Evolutionary conservation across 2,797 vertebrate genomes (phyloP).

Genomic region (Aratinga solstitialis): DNA sequence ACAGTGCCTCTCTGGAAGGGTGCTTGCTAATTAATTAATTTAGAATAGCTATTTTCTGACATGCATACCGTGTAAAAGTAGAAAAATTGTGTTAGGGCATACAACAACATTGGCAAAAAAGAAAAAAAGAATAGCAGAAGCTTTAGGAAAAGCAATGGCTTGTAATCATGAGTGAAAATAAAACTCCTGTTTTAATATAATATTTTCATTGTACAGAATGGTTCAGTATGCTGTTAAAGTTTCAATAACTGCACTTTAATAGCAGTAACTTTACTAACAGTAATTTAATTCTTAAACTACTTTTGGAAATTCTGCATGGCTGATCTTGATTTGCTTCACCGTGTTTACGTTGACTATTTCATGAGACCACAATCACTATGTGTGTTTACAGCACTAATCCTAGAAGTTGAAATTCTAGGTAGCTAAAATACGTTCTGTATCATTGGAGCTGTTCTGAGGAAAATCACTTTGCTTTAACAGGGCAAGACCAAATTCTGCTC

Average conservation of each 20-base stretch:
- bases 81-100: neutral
- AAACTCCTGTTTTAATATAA: neutral
- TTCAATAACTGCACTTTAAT: neutral
- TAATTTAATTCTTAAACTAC: neutral
- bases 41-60: neutral
- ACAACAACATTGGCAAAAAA: neutral
- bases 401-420: neutral
- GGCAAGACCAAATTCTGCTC: neutral
- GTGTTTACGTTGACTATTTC: neutral
- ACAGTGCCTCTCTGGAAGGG: neutral
- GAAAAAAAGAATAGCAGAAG: neutral
- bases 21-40: neutral
- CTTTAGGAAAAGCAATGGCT: neutral
- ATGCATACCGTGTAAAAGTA: neutral
- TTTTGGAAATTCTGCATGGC: neutral
- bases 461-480: rapidly evolving
- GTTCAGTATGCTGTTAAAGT: neutral
- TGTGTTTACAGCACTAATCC: neutral
- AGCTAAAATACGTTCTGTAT: neutral
- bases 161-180: neutral
- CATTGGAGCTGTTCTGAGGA: neutral
- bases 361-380: neutral
- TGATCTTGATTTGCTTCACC: neutral
- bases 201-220: neutral
- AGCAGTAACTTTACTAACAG: neutral